Evolutionary conservation across 2,888 invertebrate genomes (phyloP), one percentile per base, ranked within the genome.

Genomic region (Formica aserva): DNA sequence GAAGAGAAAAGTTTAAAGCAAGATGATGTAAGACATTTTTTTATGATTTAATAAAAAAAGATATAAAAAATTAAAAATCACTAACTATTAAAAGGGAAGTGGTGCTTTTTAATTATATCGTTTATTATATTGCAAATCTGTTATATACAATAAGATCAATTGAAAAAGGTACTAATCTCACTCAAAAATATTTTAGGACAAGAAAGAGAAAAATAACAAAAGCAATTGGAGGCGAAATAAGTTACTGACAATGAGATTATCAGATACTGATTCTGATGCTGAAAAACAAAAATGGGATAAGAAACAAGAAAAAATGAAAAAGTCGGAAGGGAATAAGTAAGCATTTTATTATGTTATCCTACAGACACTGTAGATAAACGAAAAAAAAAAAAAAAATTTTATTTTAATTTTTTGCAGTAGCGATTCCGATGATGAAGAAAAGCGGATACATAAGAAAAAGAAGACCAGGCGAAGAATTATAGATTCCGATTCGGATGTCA

Each of bases 181-280:
- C 9, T 26, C 8, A 66, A 26, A 52, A 66, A 77, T 71, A 29
- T 80, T 72, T 80, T 71, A 88, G 87, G 82, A 60, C 8, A 52
- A 84, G 15, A 69, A 86, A 13, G 69, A 86, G 0, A 82, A 82
- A 80, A 71, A 38, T 18, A 77, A 89, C 0, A 91, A 91, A 69
- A 78, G 81, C 32, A 87, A 81, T 32, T 94, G 94, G 93, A 92
- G 87, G 78, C 88, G 85, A 63, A 91, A 90, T 85, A 93, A 92
- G 69, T n/a, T 94, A 55, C 87, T 94, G 60, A 92, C 88, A 22
- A 85, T 83, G 55, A 91, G 86, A 65, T 87, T 95, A 8, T 92
- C 93, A 1, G 92, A 93, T 65, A 91, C 93, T 0, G 95, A 94
- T 83, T 88, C 88, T 0, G 93, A 94, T 48, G 91, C 90, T 3